Conservation (phyloP, 2,888 invertebrate genomes). For the Latrodectus elegans region DNA sequence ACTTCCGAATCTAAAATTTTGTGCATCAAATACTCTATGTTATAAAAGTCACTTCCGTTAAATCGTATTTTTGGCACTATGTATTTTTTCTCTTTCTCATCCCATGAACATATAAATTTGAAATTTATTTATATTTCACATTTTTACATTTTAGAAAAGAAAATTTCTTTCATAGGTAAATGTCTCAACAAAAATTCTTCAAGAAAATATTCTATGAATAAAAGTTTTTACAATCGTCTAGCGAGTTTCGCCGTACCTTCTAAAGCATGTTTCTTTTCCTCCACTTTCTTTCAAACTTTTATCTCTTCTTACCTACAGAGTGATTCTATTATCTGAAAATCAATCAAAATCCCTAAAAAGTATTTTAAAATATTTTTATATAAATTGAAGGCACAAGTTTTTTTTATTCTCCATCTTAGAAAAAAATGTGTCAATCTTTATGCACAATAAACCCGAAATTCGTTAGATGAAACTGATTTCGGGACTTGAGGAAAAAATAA, state of each 20-base stretch:
- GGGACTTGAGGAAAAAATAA: neutral
- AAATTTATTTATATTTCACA: conserved; percentile 31
- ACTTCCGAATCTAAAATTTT: no score
- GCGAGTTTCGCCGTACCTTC: no score
- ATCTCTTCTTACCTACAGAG: conserved; percentile 1
- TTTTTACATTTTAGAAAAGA: no score
- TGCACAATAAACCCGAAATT: conserved; percentile 9
- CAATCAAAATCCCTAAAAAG: conserved; percentile 19
- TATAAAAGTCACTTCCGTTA: no score
- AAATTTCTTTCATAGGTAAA: no score
- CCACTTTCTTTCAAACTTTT: neutral
- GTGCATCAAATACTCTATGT: no score
- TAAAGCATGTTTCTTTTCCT: no score
- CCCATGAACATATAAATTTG: conserved; percentile 1
- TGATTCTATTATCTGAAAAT: conserved; percentile 37
- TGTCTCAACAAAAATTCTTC: no score
- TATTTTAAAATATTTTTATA: conserved; percentile 33
- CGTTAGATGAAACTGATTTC: conserved; percentile 17
- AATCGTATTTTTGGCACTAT: no score
- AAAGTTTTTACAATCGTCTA: no score
- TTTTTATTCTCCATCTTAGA: neutral
- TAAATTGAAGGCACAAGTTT: conserved; percentile 38
- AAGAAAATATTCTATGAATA: no score
- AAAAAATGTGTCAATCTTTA: conserved; percentile 23
- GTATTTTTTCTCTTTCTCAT: no score